These are phyloP conservation scores for Larimichthys polyactis DNA, from an alignment of 2,113 vertebrate species.

Conservation along the genomic window DNA sequence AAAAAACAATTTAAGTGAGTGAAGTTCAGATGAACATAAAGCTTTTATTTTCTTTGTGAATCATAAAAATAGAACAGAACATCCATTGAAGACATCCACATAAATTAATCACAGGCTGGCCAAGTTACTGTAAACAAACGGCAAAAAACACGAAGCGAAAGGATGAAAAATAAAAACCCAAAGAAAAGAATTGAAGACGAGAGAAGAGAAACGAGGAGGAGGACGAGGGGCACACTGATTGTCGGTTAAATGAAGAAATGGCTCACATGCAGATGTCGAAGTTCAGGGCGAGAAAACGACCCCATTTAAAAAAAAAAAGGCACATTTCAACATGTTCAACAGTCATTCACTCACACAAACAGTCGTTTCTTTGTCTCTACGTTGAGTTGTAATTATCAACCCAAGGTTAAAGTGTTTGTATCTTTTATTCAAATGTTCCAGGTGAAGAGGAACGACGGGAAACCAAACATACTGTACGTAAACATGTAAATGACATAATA, in stretches of 20 bases:
- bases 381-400: not conserved
- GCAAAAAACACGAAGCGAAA: not conserved
- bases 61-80: constrained; percentile 33
- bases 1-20: rapidly evolving
- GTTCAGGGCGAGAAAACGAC: not conserved
- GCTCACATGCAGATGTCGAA: constrained; percentile 50
- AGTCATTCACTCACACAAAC: not conserved
- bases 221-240: constrained; percentile 55
- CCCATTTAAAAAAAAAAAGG: constrained; percentile 56
- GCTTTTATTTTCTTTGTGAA: constrained; percentile 55
- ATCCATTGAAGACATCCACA: constrained; percentile 26
- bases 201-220: constrained; percentile 5
- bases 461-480: not conserved
- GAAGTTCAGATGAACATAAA: constrained; percentile 36
- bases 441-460: not conserved
- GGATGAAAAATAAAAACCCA: not conserved
- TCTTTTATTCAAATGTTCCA: not conserved
- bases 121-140: constrained; percentile 21
- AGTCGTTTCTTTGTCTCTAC: not conserved
- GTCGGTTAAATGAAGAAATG: constrained; percentile 57
- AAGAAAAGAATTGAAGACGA: not conserved
- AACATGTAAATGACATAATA: not conserved
- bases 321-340: constrained; percentile 54
- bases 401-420: not conserved
- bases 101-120: constrained; percentile 14